Percentiles rank a stretch among this genome's conserved stretches.
These are phyloP conservation scores for Porites cylindrica DNA, from an alignment of 92 coral and sea anemone species.

Conservation along the genomic window DNA sequence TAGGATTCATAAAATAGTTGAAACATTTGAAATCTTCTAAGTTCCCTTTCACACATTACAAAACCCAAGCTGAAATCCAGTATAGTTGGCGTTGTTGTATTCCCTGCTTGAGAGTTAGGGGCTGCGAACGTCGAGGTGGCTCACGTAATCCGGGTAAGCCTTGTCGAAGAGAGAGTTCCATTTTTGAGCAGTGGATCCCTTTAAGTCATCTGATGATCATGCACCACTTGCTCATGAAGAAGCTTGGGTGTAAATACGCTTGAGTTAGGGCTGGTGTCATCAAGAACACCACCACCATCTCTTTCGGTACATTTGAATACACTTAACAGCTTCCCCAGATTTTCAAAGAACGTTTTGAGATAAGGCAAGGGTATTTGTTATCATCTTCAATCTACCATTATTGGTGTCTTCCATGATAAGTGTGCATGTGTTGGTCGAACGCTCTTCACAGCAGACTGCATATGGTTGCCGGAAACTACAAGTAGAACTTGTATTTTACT, in stretches of 20 bases:
- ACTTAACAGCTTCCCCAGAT: slow-evolving; percentile 62
- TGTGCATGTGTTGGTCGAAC: slow-evolving; percentile 35
- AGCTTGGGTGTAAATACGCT: not conserved
- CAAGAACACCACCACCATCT: slow-evolving; percentile 34
- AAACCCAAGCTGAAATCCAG: too few relatives aligned
- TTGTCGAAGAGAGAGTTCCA: not conserved
- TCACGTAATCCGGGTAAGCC: too few relatives aligned
- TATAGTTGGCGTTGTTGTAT: too few relatives aligned
- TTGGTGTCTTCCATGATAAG: slow-evolving; percentile 45
- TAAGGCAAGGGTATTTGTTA: slow-evolving; percentile 49
- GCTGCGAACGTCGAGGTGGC: too few relatives aligned
- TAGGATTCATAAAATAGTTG: too few relatives aligned
- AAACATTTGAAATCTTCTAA: too few relatives aligned
- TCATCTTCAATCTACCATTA: slow-evolving; percentile 52
- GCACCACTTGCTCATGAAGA: slow-evolving; percentile 30
- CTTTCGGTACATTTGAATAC: slow-evolving; percentile 50
- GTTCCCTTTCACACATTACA: too few relatives aligned
- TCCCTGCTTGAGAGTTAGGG: too few relatives aligned
- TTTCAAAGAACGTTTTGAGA: slow-evolving; percentile 43
- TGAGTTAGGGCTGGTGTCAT: slow-evolving; percentile 22
- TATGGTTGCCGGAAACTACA: slow-evolving; percentile 58
- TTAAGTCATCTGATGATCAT: slow-evolving; percentile 22
- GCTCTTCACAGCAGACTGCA: slow-evolving; percentile 68
- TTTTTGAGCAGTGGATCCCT: slow-evolving; percentile 41
- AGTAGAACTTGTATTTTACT: too few relatives aligned